These are phyloP conservation scores for Ernsta delagoae DNA, from an alignment of 2,888 invertebrate species.

Conservation along the genomic window DNA sequence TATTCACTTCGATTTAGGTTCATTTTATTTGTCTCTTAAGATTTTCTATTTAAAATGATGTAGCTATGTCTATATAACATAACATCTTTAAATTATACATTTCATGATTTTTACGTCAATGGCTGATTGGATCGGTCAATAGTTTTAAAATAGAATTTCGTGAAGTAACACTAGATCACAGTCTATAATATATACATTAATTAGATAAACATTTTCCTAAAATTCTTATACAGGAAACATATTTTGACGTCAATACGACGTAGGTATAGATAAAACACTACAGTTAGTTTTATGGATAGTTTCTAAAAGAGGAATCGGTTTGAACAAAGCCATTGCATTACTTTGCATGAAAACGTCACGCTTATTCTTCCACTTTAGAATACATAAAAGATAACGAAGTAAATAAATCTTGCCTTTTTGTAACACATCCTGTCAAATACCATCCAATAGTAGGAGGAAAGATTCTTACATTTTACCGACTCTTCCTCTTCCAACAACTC, in stretches of 20 bases:
- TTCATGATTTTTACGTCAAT: constrained; percentile 29
- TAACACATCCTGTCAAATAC: no score
- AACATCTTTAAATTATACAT: no score
- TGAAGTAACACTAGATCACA: constrained; percentile 83
- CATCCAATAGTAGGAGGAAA: no score
- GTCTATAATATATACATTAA: constrained; percentile 80
- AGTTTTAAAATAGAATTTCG: constrained; percentile 79
- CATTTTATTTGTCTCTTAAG: no score
- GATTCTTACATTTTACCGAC: no score
- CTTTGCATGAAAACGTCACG: no score
- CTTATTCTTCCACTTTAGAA: no score
- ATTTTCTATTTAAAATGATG: no score
- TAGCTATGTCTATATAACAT: no score
- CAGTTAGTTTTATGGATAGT: constrained; percentile 43
- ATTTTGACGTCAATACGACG: constrained; percentile 63
- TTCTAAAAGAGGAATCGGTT: constrained; percentile 41
- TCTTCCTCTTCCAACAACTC: not conserved
- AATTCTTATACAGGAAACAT: constrained; percentile 64
- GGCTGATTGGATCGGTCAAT: constrained; percentile 43
- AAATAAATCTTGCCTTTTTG: no score
- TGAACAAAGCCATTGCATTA: constrained; percentile 15
- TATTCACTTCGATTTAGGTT: no score
- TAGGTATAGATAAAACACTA: constrained; percentile 56
- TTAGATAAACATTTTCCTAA: constrained; percentile 69
- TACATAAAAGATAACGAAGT: no score